Evolutionary conservation across 2,797 vertebrate genomes (phyloP), one percentile per base, ranked within the genome.

Genomic region (Lateolabrax maculatus): DNA sequence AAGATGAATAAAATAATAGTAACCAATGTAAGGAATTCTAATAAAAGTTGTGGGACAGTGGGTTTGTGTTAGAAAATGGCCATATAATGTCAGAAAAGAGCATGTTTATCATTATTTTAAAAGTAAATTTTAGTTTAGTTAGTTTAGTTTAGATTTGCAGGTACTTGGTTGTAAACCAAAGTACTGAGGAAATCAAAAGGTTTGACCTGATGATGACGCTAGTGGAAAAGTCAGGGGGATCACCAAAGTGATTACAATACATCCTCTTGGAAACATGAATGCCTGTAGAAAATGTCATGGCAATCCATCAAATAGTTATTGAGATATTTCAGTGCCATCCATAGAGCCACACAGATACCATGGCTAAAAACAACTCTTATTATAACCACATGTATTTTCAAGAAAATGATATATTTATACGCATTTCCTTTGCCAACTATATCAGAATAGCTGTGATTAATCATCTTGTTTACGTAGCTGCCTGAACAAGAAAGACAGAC

Each of bases 391-490:
- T 52, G 46, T 34, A 49, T 68, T 57, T 51, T n/a, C 19, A 43
- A 52, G 6, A 68, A 64, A 9, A 21, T 18, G 52, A 39, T n/a
- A 36, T 57, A 39, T 62, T 58, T 41, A 48, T n/a, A 61, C 62
- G 37, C 52, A 56, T 29, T 53, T 76, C 21, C 34, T n/a, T 73
- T 34, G 1, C 48, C 77, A 81, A 18, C 12, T 76, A 27, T 25
- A 56, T 70, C 13, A 37, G 23, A 8, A 58, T 44, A 64, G 55
- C 43, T 62, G 60, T 43, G 19, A 78, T 73, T 81, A 77, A 81
- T 83, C 61, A 86, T 80, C n/a, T 75, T 73, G 68, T 86, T 81
- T 71, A 77, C 56, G 71, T 55, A 43, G 37, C 41, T 55, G 61
- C 44, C 27, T 57, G 43, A 25, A 73, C 34, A 67, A 48, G n/a